Evolutionary conservation across 2,797 vertebrate species (phyloP).

Genomic region (Amphiprion clarkii): DNA sequence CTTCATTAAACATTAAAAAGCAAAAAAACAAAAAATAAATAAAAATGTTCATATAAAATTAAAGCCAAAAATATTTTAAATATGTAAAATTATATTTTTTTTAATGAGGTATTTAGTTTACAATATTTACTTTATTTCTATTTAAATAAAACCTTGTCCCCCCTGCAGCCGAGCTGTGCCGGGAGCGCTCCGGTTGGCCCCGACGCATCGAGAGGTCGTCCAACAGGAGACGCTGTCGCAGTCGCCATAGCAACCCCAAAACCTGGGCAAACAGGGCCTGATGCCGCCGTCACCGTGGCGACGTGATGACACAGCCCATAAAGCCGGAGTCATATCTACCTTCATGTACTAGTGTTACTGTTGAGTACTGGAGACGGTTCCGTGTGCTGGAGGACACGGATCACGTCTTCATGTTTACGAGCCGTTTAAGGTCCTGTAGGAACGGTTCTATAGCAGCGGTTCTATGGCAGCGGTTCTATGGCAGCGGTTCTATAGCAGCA

Average conservation of each 20-base stretch:
- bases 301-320: too few relatives aligned
- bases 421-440: slow-evolving; percentile 64
- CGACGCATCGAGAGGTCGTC: slow-evolving; percentile 81
- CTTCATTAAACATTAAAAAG: too few relatives aligned
- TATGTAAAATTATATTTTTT: too few relatives aligned
- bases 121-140: too few relatives aligned
- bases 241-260: slow-evolving; percentile 74
- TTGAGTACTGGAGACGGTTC: slow-evolving; percentile 36
- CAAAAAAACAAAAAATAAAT: too few relatives aligned
- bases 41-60: too few relatives aligned
- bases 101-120: too few relatives aligned
- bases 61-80: too few relatives aligned
- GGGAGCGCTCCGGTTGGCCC: slow-evolving; percentile 87
- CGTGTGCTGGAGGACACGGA: slow-evolving; percentile 58
- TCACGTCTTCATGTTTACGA: slow-evolving; percentile 63
- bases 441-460: slow-evolving; percentile 60
- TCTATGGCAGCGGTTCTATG: too few relatives aligned
- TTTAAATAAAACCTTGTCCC: too few relatives aligned
- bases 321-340: slow-evolving; percentile 50
- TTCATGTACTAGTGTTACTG: slow-evolving; percentile 64
- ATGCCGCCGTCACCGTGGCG: slow-evolving; percentile 17
- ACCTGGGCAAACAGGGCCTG: slow-evolving; percentile 81
- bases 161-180: slow-evolving; percentile 84
- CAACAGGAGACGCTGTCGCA: slow-evolving; percentile 75
- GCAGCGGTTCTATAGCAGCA: slow-evolving; percentile 62